Percentiles rank a stretch among this genome's conserved stretches.
phyloP scores from a whole-genome alignment of 2,113 vertebrate genomes.

The Crocuta crocuta region DNA sequence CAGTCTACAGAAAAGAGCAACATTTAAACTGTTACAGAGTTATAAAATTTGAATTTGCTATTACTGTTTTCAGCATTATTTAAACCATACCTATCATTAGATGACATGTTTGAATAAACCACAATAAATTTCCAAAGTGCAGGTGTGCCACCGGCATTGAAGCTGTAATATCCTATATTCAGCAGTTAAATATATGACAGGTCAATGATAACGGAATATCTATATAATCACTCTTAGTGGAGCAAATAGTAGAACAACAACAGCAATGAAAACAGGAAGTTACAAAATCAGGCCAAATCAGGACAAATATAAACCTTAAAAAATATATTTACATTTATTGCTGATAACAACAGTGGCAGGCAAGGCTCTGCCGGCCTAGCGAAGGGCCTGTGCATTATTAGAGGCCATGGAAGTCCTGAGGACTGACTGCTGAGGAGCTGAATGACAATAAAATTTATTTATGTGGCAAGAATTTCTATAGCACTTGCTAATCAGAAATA shows the following conservation, averaged over 20 bases:
- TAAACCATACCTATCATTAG: not conserved
- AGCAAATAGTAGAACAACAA: not conserved
- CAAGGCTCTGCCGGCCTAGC: not conserved
- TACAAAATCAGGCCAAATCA: not conserved
- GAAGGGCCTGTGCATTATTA: not conserved
- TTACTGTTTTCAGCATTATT: not conserved
- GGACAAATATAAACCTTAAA: not conserved
- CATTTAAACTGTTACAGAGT: not conserved
- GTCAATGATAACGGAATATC: not conserved
- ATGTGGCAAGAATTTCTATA: not conserved
- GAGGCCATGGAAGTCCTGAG: not conserved
- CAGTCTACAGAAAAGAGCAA: not conserved
- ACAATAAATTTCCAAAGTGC: not conserved
- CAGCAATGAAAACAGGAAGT: not conserved
- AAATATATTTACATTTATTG: not conserved
- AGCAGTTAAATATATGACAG: not conserved
- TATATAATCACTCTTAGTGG: not conserved
- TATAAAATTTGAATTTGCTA: not conserved
- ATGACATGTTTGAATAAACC: slow-evolving; percentile 7
- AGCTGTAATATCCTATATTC: not conserved
- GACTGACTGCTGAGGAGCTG: not conserved
- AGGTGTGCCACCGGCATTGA: not conserved
- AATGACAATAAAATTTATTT: not conserved
- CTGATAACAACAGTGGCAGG: not conserved
- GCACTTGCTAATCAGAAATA: not conserved